These are phyloP conservation scores for Artemia sinica DNA, from an alignment of 2,888 invertebrate genomes.

Conservation along the genomic window DNA sequence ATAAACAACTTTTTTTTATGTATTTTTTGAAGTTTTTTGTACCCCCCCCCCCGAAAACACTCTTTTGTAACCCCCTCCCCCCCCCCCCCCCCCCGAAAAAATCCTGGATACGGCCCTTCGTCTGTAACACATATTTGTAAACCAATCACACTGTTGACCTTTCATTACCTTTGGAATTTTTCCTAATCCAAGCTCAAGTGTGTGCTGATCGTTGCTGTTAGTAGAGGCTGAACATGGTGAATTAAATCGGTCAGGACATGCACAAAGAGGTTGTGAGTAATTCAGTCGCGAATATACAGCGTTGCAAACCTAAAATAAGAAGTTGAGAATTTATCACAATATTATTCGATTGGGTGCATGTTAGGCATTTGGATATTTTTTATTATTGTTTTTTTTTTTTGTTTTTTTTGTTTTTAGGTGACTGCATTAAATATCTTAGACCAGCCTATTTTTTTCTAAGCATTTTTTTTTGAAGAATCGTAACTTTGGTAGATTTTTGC, in stretches of 20 bases:
- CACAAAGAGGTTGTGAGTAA: conserved; percentile 79
- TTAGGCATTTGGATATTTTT: neutral
- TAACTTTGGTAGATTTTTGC: neutral
- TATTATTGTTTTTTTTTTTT: no score
- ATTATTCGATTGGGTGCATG: neutral
- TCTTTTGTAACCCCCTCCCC: no score
- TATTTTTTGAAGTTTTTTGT: no score
- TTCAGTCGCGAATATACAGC: conserved; percentile 79
- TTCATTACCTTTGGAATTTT: conserved; percentile 65
- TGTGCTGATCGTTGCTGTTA: conserved; percentile 76
- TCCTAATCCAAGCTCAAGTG: conserved; percentile 71
- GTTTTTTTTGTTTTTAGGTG: neutral
- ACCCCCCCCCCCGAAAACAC: no score
- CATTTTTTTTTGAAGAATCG: neutral
- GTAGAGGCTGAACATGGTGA: conserved; percentile 79
- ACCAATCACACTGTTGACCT: conserved; percentile 10
- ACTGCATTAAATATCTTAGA: neutral
- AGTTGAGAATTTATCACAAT: neutral
- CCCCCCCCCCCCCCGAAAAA: no score
- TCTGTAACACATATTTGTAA: neutral
- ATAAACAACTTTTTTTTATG: no score
- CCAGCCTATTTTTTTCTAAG: neutral
- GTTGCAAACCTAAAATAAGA: conserved; percentile 54
- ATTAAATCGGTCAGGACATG: conserved; percentile 69
- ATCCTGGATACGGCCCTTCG: no score